phyloP scores from a whole-genome alignment of 2,888 invertebrate genomes.

The Syrphus vitripennis region DNA sequence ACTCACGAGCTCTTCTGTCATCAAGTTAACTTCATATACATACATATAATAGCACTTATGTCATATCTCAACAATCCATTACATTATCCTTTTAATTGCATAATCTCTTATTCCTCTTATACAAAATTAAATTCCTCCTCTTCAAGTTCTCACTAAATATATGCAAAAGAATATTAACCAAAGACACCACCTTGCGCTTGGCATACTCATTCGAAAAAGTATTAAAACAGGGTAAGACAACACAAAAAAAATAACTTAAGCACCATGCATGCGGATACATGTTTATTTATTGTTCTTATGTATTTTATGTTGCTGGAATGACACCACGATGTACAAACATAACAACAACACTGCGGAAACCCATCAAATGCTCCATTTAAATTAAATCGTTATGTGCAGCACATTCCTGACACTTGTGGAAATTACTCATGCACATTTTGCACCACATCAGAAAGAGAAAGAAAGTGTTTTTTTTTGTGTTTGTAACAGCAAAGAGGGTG shows the following conservation, averaged over 20 bases:
- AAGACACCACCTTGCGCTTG: not conserved
- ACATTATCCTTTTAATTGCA: constrained; percentile 6
- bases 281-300: constrained; percentile 8
- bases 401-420: constrained; percentile 60
- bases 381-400: constrained; percentile 54
- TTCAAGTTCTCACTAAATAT: not conserved
- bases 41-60: constrained; percentile 6
- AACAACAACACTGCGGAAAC: constrained; percentile 40
- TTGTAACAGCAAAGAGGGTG: not conserved
- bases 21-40: not conserved
- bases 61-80: constrained; percentile 6
- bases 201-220: not conserved
- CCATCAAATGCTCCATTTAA: constrained; percentile 57
- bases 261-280: constrained; percentile 13
- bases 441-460: not conserved
- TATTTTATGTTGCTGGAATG: not conserved
- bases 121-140: not conserved
- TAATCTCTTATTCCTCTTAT: not conserved
- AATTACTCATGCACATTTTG: constrained; percentile 47
- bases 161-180: constrained; percentile 1
- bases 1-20: not conserved
- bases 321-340: not conserved
- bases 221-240: not conserved
- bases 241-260: not conserved
- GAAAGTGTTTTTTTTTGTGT: not conserved